Percentiles rank a stretch among this genome's conserved stretches.
These are phyloP conservation scores for Lateolabrax maculatus DNA, from an alignment of 2,797 vertebrate species.

Conservation along the genomic window DNA sequence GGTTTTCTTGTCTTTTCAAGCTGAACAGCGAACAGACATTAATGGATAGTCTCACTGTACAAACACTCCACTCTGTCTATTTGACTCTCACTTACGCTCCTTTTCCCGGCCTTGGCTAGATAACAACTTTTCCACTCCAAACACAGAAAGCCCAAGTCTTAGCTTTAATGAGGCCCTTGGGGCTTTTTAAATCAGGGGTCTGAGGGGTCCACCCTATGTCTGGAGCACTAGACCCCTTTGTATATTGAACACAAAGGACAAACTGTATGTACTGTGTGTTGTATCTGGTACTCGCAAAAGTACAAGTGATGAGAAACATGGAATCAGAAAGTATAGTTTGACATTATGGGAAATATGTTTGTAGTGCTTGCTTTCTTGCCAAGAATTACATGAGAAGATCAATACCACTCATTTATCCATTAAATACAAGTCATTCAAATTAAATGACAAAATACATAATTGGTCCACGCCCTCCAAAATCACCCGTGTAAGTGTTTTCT, in stretches of 20 bases:
- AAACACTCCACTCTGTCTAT: slow-evolving; percentile 4
- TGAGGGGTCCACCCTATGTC: slow-evolving; percentile 21
- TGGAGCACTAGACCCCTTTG: slow-evolving; percentile 22
- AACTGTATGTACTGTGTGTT: not conserved
- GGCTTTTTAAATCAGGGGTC: slow-evolving; percentile 42
- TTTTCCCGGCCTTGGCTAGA: slow-evolving; percentile 18
- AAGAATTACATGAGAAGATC: not conserved
- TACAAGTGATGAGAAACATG: not conserved
- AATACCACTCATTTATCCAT: not conserved
- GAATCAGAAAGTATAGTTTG: not conserved
- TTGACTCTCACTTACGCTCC: slow-evolving; percentile 11
- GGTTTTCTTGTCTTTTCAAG: slow-evolving; percentile 36
- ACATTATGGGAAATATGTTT: not conserved
- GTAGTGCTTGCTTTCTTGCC: not conserved
- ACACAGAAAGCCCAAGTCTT: slow-evolving; percentile 27
- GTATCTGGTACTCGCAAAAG: not conserved
- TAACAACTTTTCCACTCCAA: slow-evolving; percentile 31
- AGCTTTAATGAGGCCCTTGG: slow-evolving; percentile 70
- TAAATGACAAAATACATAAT: too few relatives aligned
- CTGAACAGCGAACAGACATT: slow-evolving; percentile 30
- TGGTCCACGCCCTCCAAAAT: too few relatives aligned
- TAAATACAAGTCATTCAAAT: not conserved
- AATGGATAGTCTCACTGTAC: slow-evolving; percentile 35
- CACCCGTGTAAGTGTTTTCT: not conserved
- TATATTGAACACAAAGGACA: slow-evolving; percentile 25